A percentile compares a stretch with the other conserved stretches of the same genome.
Evolutionary conservation across 2,113 vertebrate genomes (phyloP).

Genomic region (Campylorhamphus procurvoides): DNA sequence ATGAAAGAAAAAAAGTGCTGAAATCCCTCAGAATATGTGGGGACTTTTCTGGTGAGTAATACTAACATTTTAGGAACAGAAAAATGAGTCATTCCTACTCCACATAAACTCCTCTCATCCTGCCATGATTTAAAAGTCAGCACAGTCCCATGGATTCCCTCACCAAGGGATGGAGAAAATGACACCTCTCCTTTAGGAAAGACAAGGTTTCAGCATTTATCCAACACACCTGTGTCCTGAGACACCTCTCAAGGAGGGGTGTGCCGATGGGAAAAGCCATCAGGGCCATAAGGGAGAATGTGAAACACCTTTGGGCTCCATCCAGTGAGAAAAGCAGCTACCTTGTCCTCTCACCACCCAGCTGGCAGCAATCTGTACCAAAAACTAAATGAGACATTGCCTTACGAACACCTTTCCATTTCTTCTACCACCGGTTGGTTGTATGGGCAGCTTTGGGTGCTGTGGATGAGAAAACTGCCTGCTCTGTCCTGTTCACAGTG

Average conservation of each 20-base stretch:
- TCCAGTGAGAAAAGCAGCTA: neutral
- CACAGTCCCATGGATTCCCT: neutral
- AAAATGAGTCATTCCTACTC: conserved; percentile 28
- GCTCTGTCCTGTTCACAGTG: neutral
- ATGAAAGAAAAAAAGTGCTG: conserved; percentile 25
- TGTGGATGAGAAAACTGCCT: neutral
- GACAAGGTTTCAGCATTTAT: neutral
- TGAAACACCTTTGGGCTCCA: neutral
- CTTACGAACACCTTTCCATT: accelerated
- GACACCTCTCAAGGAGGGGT: neutral
- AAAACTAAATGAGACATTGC: neutral
- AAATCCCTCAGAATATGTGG: conserved; percentile 26
- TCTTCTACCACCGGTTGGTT: accelerated
- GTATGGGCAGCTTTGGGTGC: accelerated
- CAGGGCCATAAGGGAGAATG: neutral
- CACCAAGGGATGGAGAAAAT: neutral
- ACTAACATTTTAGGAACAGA: conserved; percentile 40
- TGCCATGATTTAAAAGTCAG: neutral
- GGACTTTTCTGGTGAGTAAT: conserved; percentile 57
- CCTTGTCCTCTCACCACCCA: neutral
- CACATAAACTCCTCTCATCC: neutral
- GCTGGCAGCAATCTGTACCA: neutral
- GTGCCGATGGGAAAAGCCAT: neutral
- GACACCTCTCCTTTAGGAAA: neutral
- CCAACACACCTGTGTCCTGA: neutral